Evolutionary conservation across 2,888 invertebrate species (phyloP).

Genomic region (Amblyteles armatorius): DNA sequence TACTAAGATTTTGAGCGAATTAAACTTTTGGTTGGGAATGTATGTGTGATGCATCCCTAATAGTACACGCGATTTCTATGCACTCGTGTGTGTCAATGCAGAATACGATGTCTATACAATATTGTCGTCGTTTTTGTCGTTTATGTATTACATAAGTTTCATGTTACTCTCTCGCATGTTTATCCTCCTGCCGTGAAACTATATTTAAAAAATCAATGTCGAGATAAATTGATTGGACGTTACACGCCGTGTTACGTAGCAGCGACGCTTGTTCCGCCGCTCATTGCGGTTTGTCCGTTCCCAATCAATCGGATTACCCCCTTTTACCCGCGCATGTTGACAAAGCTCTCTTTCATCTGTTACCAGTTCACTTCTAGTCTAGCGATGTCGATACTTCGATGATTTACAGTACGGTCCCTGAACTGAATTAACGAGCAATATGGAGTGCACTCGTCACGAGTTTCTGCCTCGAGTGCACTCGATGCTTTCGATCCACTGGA

Average conservation of each 20-base stretch:
- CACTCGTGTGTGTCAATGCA: slow-evolving; percentile 32
- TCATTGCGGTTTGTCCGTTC: slow-evolving; percentile 48
- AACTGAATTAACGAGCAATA: slow-evolving; percentile 45
- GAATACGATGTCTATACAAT: slow-evolving; percentile 36
- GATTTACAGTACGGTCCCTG: slow-evolving; percentile 3
- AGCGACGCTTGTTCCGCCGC: slow-evolving; percentile 35
- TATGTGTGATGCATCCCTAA: too few relatives aligned
- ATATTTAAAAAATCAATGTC: not conserved
- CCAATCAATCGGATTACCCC: slow-evolving; percentile 60
- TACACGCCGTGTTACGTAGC: slow-evolving; percentile 27
- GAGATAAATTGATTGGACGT: slow-evolving; percentile 1
- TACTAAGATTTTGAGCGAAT: too few relatives aligned
- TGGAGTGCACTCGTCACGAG: slow-evolving; percentile 47
- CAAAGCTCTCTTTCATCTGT: slow-evolving; percentile 10
- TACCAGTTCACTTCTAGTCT: not conserved
- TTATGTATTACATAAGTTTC: not conserved
- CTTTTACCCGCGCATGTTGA: slow-evolving; percentile 28
- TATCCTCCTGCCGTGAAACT: not conserved
- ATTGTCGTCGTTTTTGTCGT: slow-evolving; percentile 42
- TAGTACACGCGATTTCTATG: slow-evolving; percentile 26
- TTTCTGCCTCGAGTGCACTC: slow-evolving; percentile 17
- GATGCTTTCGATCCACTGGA: slow-evolving; percentile 19
- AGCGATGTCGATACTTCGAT: slow-evolving; percentile 30
- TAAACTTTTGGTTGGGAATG: too few relatives aligned
- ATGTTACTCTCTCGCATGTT: slow-evolving; percentile 18